Conservation (phyloP, 2,113 vertebrate genomes). For the Urocitellus parryii region DNA sequence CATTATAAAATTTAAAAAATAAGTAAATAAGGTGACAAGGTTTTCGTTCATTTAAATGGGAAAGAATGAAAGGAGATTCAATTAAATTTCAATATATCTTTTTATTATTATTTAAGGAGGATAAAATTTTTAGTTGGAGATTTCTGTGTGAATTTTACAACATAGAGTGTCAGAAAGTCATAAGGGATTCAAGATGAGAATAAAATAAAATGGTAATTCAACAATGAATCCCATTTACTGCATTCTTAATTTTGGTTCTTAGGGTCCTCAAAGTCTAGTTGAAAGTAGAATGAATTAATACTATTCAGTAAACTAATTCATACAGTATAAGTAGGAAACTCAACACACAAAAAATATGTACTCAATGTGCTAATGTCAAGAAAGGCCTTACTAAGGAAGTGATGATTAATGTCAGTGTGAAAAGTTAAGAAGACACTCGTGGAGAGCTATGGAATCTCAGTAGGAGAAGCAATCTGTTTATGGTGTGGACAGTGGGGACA, state of each 20-base stretch:
- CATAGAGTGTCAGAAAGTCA: background rate
- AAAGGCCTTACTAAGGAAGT: conserved; percentile 34
- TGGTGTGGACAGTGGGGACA: background rate
- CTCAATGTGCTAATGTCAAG: background rate
- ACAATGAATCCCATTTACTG: background rate
- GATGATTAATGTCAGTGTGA: background rate
- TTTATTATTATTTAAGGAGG: conserved; percentile 47
- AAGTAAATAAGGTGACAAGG: background rate
- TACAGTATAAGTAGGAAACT: background rate
- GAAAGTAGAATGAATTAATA: conserved; percentile 16
- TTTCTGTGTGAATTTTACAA: conserved; percentile 51
- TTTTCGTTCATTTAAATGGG: conserved; percentile 38
- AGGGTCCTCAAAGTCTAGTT: background rate
- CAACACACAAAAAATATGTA: background rate
- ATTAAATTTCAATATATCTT: background rate
- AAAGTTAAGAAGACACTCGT: background rate
- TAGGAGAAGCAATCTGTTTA: background rate
- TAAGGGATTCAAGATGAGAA: background rate
- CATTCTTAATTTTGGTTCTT: conserved; percentile 37
- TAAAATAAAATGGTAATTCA: conserved; percentile 29
- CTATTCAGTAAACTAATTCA: conserved; percentile 16
- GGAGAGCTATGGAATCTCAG: background rate
- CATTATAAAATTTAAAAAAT: background rate
- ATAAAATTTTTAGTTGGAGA: conserved; percentile 9
- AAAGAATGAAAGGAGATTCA: background rate